Percentiles rank a stretch among this genome's conserved stretches.
These are phyloP conservation scores for Hylia prasina DNA, from an alignment of 2,113 vertebrate genomes.

Conservation along the genomic window DNA sequence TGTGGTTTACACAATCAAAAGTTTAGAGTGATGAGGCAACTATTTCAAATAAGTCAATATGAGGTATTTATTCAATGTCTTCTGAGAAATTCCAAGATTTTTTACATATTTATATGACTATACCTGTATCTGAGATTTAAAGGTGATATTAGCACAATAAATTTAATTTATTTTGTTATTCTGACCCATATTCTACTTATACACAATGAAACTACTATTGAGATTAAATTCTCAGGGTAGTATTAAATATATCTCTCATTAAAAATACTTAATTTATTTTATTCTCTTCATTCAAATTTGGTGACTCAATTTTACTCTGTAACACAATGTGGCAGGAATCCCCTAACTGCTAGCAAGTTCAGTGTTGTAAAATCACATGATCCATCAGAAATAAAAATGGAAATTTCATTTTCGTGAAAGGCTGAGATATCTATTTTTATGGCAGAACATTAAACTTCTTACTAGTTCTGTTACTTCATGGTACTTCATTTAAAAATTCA, in stretches of 20 bases:
- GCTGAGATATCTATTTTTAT: constrained; percentile 8
- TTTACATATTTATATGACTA: background rate
- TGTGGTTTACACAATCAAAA: background rate
- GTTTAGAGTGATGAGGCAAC: background rate
- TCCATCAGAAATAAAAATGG: background rate
- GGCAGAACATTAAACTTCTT: background rate
- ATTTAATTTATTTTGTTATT: background rate
- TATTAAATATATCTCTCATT: background rate
- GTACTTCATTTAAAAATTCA: background rate
- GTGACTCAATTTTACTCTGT: background rate
- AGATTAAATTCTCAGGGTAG: background rate
- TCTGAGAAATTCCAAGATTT: background rate
- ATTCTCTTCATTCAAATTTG: background rate
- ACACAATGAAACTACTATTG: background rate
- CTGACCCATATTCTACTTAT: background rate
- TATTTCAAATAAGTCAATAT: background rate
- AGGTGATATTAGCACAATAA: background rate
- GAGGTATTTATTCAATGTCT: background rate
- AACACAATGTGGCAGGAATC: background rate
- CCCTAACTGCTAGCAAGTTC: background rate
- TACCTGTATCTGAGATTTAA: background rate
- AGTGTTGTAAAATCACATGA: background rate
- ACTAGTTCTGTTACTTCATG: background rate
- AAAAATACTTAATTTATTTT: background rate
- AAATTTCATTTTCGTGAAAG: background rate